Evolutionary conservation across 2,797 vertebrate species (phyloP).

Genomic region (Enteromius radiatus): DNA sequence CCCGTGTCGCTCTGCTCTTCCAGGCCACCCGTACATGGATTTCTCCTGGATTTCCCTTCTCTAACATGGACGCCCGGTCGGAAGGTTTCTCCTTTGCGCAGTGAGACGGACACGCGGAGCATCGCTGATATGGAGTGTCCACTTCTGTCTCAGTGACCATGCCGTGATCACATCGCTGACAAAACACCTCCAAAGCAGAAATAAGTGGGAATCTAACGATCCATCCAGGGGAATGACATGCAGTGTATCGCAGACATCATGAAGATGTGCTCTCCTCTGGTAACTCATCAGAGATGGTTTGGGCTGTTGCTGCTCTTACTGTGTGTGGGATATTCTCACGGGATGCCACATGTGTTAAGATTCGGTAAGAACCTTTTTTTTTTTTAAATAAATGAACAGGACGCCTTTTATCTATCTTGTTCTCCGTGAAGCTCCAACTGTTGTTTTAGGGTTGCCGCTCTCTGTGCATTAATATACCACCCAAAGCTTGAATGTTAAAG

Average conservation of each 20-base stretch:
- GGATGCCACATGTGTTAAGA: constrained; percentile 97
- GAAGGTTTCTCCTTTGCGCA: constrained; percentile 76
- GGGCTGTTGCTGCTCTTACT: constrained; percentile 88
- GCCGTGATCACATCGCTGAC: constrained; percentile 88
- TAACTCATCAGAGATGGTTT: constrained; percentile 87
- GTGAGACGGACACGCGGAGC: constrained; percentile 92
- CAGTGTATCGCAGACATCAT: constrained; percentile 85
- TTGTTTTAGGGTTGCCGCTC: not conserved
- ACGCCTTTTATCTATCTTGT: not conserved
- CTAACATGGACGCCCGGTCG: constrained; percentile 93
- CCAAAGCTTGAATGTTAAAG: not conserved
- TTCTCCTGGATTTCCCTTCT: constrained; percentile 83
- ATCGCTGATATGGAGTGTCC: constrained; percentile 84
- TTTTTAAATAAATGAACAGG: not conserved
- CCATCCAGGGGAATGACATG: constrained; percentile 72
- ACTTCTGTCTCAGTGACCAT: constrained; percentile 84
- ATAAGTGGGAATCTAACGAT: constrained; percentile 82
- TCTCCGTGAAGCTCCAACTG: not conserved
- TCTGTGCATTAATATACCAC: not conserved
- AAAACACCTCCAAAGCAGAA: constrained; percentile 78
- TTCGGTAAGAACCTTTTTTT: constrained; percentile 87
- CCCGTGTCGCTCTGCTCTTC: constrained; percentile 77
- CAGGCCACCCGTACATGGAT: constrained; percentile 86
- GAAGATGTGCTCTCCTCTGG: constrained; percentile 87
- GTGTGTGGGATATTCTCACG: constrained; percentile 92